These are phyloP conservation scores for Seira musarum DNA, from an alignment of 2,888 invertebrate genomes.

Conservation along the genomic window DNA sequence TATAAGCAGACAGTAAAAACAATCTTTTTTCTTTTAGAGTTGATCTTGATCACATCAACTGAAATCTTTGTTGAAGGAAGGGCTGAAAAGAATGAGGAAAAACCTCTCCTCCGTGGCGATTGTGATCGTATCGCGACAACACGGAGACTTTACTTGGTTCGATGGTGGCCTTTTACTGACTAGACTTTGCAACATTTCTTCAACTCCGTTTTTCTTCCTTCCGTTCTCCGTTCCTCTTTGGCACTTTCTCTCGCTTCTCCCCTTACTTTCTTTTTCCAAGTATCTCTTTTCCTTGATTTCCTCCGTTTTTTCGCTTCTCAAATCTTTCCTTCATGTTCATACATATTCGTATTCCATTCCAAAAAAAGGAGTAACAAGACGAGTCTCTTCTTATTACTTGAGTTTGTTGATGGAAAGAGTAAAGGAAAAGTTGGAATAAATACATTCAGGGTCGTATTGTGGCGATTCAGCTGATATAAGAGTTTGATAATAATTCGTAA, in stretches of 20 bases:
- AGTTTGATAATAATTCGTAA: neutral
- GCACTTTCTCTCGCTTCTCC: too few species aligned
- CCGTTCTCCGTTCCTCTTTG: neutral
- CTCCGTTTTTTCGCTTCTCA: too few species aligned
- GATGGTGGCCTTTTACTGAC: slow-evolving; percentile 41
- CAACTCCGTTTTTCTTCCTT: slow-evolving; percentile 39
- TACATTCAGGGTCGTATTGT: neutral
- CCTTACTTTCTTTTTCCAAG: too few species aligned
- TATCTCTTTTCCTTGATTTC: too few species aligned
- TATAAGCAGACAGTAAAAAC: neutral
- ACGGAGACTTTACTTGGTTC: slow-evolving; percentile 32
- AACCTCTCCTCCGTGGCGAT: too few species aligned
- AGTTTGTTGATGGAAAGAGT: too few species aligned
- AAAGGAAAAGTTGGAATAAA: too few species aligned
- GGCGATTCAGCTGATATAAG: slow-evolving; percentile 25
- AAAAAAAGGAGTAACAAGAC: too few species aligned
- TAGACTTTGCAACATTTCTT: slow-evolving; percentile 21
- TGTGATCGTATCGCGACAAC: slow-evolving; percentile 53
- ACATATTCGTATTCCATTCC: too few species aligned
- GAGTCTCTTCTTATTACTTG: too few species aligned
- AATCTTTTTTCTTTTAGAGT: neutral
- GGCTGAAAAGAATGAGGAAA: too few species aligned
- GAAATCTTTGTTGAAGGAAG: neutral
- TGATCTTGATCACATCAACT: neutral
- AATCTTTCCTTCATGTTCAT: too few species aligned